A percentile compares a stretch with the other conserved stretches of the same genome.
Evolutionary conservation across 1,140 invertebrate genomes (phyloP).

Genomic region (Cydia amplana): DNA sequence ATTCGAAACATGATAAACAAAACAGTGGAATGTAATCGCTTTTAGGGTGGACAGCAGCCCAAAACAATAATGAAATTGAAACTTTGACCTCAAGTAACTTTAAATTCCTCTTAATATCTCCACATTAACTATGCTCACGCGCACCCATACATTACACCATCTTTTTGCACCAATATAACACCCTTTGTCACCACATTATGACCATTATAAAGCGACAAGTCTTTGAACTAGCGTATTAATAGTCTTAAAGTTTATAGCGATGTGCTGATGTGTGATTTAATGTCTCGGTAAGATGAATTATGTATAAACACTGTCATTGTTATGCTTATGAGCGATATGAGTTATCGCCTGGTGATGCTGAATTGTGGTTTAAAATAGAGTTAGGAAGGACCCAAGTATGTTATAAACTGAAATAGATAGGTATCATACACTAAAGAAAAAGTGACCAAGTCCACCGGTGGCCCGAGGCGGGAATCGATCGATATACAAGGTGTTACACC

Average conservation of each 20-base stretch:
- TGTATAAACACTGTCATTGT: conserved; percentile 14
- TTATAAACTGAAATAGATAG: too few species aligned
- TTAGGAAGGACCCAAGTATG: not conserved
- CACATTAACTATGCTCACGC: conserved; percentile 4
- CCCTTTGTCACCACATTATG: not conserved
- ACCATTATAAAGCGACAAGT: not conserved
- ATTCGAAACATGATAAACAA: too few species aligned
- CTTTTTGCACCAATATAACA: conserved; percentile 8
- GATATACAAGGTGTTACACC: too few species aligned
- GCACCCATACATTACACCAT: not conserved
- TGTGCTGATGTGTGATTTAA: conserved; percentile 3
- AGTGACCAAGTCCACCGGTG: too few species aligned
- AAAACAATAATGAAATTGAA: too few species aligned
- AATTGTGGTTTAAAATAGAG: not conserved
- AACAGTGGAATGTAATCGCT: too few species aligned
- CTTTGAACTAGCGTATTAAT: conserved; percentile 13
- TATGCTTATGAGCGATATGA: conserved; percentile 8
- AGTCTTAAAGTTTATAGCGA: conserved; percentile 3
- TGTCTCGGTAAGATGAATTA: conserved; percentile 8
- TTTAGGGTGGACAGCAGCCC: too few species aligned
- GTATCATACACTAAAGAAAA: too few species aligned
- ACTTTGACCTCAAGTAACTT: too few species aligned
- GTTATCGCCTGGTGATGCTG: conserved; percentile 5
- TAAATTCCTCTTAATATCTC: not conserved
- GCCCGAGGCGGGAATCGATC: too few species aligned